Conservation (phyloP, 2,113 vertebrate species). For the Steatornis caripensis region DNA sequence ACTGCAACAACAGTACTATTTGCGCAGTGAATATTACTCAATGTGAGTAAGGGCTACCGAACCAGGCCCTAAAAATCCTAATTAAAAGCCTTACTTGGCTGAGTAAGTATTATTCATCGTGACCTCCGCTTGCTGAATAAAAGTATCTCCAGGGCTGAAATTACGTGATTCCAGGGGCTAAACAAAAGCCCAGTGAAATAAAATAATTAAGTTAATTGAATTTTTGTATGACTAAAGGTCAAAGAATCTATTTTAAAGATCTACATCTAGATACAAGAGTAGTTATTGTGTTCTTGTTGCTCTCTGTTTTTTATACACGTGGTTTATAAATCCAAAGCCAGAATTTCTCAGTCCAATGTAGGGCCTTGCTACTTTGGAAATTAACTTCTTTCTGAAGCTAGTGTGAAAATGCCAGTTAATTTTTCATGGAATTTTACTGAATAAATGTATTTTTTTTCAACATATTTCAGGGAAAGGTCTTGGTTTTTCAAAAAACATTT, state of each 20-base stretch:
- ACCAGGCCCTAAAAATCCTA: not conserved
- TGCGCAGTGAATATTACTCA: not conserved
- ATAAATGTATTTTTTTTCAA: not conserved
- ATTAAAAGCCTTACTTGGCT: not conserved
- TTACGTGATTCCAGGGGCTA: not conserved
- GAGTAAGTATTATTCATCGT: slow-evolving; percentile 14
- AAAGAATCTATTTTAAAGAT: not conserved
- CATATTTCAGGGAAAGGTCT: not conserved
- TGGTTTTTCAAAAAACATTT: not conserved
- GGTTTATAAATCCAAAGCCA: not conserved
- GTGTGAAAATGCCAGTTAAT: not conserved
- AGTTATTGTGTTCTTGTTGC: not conserved
- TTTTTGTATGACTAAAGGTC: not conserved
- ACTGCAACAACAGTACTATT: not conserved
- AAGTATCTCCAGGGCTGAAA: not conserved
- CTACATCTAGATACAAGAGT: not conserved
- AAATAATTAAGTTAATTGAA: not conserved
- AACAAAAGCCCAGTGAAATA: not conserved
- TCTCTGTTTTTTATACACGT: not conserved
- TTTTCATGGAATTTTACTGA: not conserved
- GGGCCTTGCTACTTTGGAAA: not conserved
- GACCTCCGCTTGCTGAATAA: not conserved
- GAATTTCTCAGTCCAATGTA: not conserved
- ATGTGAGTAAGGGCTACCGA: slow-evolving; percentile 24
- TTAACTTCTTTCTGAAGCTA: not conserved